phyloP scores from a whole-genome alignment of 1,140 invertebrate species.

The Drosophila asahinai region DNA sequence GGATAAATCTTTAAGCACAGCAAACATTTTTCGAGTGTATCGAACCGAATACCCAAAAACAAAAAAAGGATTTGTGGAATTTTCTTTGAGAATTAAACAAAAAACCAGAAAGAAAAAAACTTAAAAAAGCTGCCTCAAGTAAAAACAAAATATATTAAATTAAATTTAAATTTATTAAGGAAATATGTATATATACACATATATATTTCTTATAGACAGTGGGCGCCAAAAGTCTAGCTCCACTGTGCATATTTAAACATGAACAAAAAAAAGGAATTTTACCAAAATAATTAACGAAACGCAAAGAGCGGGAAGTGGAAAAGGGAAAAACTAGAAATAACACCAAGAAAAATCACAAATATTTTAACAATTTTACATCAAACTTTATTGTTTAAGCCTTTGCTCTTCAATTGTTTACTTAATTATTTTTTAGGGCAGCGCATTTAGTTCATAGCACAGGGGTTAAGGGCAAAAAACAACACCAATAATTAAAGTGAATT shows the following conservation, averaged over 20 bases:
- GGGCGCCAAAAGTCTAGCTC: slow-evolving; percentile 23
- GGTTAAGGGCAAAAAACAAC: slow-evolving; percentile 45
- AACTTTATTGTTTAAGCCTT: slow-evolving; percentile 17
- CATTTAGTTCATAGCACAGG: slow-evolving; percentile 64
- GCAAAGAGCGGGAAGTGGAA: background rate
- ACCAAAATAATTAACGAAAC: slow-evolving; percentile 34
- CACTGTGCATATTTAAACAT: slow-evolving; percentile 34
- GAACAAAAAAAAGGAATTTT: slow-evolving; percentile 52
- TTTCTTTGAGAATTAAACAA: slow-evolving; percentile 43
- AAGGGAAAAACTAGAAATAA: slow-evolving; percentile 20
- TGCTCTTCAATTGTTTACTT: background rate
- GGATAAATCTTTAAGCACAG: slow-evolving; percentile 33
- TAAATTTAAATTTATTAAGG: slow-evolving; percentile 43
- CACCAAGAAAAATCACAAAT: slow-evolving; percentile 36
- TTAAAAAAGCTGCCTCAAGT: slow-evolving; percentile 43
- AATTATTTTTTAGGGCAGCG: slow-evolving; percentile 25
- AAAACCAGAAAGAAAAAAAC: slow-evolving; percentile 24
- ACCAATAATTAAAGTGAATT: slow-evolving; percentile 28
- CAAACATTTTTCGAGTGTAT: slow-evolving; percentile 40
- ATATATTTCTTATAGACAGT: slow-evolving; percentile 42
- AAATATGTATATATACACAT: slow-evolving; percentile 41
- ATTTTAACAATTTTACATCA: slow-evolving; percentile 46
- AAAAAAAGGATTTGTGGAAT: slow-evolving; percentile 33
- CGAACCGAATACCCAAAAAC: slow-evolving; percentile 28
- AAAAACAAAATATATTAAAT: slow-evolving; percentile 31